Evolutionary conservation across 2,888 invertebrate genomes (phyloP), one percentile per base, ranked within the genome.

Genomic region (Caenorhabditis sp.): DNA sequence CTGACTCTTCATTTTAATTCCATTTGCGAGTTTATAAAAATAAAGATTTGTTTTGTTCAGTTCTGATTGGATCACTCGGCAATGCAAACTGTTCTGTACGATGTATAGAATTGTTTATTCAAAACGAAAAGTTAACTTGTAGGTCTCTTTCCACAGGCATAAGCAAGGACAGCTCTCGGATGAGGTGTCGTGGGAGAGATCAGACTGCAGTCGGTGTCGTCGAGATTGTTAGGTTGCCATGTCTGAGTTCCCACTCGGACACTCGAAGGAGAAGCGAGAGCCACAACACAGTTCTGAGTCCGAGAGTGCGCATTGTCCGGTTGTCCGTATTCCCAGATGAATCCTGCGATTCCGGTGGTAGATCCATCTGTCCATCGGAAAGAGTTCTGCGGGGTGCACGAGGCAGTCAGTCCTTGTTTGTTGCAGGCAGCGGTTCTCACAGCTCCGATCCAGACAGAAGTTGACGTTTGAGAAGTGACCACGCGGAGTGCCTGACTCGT

Each of bases 361-460:
- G 72, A 72, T 18, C 44, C 13, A 26, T 72, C 72, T 0, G 72
- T 72, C 72, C 64, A 64, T 5, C 1, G 4, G 72, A 72, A 72
- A 1, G 72, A 44, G 47, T 26, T 72, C 32, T 26, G 32, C 0
- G 50, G 11, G 8, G 32, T 65, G 62, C 72, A 72, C 0, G 47
- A 9, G 35, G 55, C 50, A 22, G 62, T 55, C 24, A 64, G 20
- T 1, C 18, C 18, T 24, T 50, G 35, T 11, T 35, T 6, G 26
- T 3, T 1, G 13, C 72, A 72, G 0, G 47, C 44, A 1, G 5
- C 11, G 1, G n/a, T 24, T n/a, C 64, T 44, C n/a, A 15, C 15
- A 0, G 56, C 72, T 13, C 72, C 72, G 18, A 72, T 18, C 72
- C 72, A 72, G 1, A 65, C 22, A 20, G 72, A 72, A 20, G 47